phyloP scores from a whole-genome alignment of 2,113 vertebrate species.

The Hemiprocne comata region DNA sequence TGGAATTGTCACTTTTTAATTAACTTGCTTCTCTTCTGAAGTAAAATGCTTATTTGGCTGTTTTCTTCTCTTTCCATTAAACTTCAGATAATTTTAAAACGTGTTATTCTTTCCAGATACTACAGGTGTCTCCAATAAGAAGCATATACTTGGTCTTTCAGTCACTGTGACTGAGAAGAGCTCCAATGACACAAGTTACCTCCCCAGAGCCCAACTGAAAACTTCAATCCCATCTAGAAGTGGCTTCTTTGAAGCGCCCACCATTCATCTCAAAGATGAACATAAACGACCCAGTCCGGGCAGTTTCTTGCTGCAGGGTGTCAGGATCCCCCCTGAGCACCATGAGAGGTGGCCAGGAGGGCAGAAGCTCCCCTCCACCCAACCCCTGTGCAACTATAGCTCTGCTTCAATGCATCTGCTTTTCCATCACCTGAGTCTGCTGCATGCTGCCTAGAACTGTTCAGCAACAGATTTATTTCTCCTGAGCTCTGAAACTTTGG shows the following conservation, averaged over 20 bases:
- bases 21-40: background rate
- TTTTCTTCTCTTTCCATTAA: background rate
- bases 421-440: background rate
- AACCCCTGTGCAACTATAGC: background rate
- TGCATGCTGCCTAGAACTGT: background rate
- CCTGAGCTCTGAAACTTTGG: background rate
- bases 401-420: too few species aligned
- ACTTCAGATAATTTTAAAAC: background rate
- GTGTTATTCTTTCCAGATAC: background rate
- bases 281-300: too few species aligned
- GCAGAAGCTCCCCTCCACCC: background rate
- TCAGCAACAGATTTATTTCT: background rate
- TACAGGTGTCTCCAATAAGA: background rate
- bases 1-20: background rate
- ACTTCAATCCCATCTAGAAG: background rate
- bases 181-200: background rate
- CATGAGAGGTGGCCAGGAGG: background rate
- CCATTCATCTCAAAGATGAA: background rate
- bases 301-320: background rate
- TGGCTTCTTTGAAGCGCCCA: background rate
- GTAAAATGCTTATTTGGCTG: background rate
- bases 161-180: background rate
- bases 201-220: background rate
- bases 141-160: background rate
- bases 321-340: accelerated